Conservation (phyloP, 2,797 vertebrate species). For the Chaetodon trifasciatus region DNA sequence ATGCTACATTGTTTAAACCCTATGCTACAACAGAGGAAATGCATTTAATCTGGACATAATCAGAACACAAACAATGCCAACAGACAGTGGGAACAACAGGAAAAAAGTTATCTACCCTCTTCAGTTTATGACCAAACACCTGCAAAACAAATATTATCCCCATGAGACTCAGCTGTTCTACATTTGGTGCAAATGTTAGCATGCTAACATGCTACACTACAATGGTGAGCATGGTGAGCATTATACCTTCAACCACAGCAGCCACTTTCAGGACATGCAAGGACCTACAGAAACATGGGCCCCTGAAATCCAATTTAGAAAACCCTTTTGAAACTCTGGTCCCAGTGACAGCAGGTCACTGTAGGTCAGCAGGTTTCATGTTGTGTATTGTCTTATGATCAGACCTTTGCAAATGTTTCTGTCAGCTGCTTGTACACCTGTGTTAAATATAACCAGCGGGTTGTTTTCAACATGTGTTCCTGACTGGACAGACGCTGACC, state of each 20-base stretch:
- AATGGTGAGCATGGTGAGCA: neutral
- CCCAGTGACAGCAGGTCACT: neutral
- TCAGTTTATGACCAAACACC: neutral
- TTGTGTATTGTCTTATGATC: constrained; percentile 20
- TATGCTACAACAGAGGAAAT: neutral
- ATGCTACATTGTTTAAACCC: too few species aligned
- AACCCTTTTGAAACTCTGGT: neutral
- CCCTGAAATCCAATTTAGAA: neutral
- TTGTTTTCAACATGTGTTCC: constrained; percentile 39
- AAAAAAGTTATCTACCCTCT: neutral
- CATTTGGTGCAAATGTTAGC: neutral
- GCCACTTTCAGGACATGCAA: neutral
- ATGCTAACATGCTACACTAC: neutral
- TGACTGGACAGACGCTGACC: constrained; percentile 31
- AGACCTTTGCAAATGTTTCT: constrained; percentile 17
- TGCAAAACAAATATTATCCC: too few species aligned
- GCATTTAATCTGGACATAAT: neutral
- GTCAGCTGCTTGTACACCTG: constrained; percentile 37
- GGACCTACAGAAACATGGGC: neutral
- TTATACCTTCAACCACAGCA: too few species aligned
- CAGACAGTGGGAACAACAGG: too few species aligned
- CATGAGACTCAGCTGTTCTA: too few species aligned
- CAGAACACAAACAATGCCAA: neutral
- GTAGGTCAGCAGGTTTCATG: constrained; percentile 33
- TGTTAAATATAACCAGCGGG: constrained; percentile 39